Percentiles rank a stretch among this genome's conserved stretches.
Conservation (phyloP, 1,140 invertebrate species). For the Adelges cooleyi region DNA sequence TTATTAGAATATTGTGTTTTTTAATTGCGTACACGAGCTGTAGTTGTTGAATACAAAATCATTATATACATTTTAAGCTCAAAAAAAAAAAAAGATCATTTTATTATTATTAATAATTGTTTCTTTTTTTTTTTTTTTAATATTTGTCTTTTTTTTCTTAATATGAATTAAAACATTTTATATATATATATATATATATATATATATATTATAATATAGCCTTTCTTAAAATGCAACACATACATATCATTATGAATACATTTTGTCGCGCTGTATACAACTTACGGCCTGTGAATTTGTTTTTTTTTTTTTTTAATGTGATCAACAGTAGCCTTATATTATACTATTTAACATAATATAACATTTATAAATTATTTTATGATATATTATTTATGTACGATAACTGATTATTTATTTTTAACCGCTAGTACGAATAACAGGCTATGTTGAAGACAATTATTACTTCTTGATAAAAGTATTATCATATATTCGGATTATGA, state of each 20-base stretch:
- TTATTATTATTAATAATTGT: too few species aligned
- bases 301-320: slow-evolving; percentile 27
- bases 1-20: background rate
- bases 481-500: background rate
- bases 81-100: too few species aligned
- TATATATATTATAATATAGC: too few species aligned
- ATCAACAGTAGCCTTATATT: slow-evolving; percentile 26
- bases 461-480: background rate
- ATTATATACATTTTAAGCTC: slow-evolving; percentile 15
- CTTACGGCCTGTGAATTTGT: slow-evolving; percentile 21
- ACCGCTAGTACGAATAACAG: background rate
- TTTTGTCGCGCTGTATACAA: slow-evolving; percentile 17
- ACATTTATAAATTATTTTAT: background rate
- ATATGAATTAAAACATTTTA: background rate
- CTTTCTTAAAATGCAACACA: slow-evolving; percentile 20
- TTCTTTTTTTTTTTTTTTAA: too few species aligned
- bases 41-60: background rate
- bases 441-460: background rate
- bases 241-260: slow-evolving; percentile 26
- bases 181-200: too few species aligned
- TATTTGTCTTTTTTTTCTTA: background rate
- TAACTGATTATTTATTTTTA: background rate
- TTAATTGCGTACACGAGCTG: background rate
- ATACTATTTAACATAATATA: background rate
- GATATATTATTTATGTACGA: background rate